phyloP scores from a whole-genome alignment of 2,113 vertebrate genomes.

The Danionella cerebrum region DNA sequence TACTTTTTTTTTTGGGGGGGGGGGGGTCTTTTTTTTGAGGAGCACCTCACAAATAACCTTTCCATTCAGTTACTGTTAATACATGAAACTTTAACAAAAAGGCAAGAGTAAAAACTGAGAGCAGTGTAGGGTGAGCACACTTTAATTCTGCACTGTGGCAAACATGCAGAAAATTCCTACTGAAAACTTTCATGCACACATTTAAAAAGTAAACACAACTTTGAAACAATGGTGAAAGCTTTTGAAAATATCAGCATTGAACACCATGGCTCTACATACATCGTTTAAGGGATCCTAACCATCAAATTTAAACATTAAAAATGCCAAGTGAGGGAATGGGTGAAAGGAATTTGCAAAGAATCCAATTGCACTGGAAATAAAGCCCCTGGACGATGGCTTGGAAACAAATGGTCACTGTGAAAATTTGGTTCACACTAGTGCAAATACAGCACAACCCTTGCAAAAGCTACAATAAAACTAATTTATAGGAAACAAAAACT shows the following conservation, averaged over 20 bases:
- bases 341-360: constrained; percentile 31
- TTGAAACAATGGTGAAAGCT: constrained; percentile 44
- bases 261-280: constrained; percentile 53
- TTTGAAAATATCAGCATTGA: constrained; percentile 40
- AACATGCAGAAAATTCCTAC: constrained; percentile 61
- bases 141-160: constrained; percentile 66
- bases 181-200: constrained; percentile 63
- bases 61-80: too few relatives aligned
- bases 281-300: constrained; percentile 38
- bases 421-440: constrained; percentile 46
- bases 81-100: neutral
- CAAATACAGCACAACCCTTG: constrained; percentile 53
- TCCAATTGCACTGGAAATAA: neutral
- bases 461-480: constrained; percentile 29
- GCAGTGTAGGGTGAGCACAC: constrained; percentile 48
- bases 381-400: constrained; percentile 40
- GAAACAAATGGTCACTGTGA: neutral
- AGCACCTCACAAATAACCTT: too few relatives aligned
- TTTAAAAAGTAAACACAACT: constrained; percentile 36
- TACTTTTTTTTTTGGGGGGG: too few relatives aligned
- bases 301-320: constrained; percentile 57
- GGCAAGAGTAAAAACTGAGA: neutral
- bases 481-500: constrained; percentile 41
- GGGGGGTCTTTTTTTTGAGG: too few relatives aligned
- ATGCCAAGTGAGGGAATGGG: constrained; percentile 30